A percentile compares a stretch with the other conserved stretches of the same genome.
phyloP scores from a whole-genome alignment of 2,888 invertebrate species.

The Busseola fusca region DNA sequence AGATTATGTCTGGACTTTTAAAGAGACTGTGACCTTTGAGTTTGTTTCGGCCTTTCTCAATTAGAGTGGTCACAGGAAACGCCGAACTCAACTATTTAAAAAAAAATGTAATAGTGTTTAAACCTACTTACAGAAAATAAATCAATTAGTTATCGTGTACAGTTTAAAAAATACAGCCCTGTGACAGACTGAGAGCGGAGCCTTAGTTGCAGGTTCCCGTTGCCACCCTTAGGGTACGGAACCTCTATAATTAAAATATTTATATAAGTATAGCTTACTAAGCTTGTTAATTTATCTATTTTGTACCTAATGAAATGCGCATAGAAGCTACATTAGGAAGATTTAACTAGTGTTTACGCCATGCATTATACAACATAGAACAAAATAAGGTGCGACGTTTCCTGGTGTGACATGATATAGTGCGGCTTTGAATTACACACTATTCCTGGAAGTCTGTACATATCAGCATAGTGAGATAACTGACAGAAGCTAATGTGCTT shows the following conservation, averaged over 20 bases:
- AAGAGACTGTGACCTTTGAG: too few relatives aligned
- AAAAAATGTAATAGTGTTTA: too few relatives aligned
- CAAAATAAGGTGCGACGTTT: conserved; percentile 55
- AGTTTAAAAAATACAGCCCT: neutral
- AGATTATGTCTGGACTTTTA: too few relatives aligned
- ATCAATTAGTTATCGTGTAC: neutral
- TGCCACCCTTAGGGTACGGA: neutral
- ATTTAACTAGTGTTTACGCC: conserved; percentile 35
- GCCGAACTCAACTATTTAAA: too few relatives aligned
- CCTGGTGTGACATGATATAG: conserved; percentile 58
- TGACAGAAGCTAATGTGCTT: conserved; percentile 54
- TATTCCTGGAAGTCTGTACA: conserved; percentile 59
- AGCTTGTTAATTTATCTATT: neutral
- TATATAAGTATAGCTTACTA: neutral
- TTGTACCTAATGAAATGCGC: conserved; percentile 8
- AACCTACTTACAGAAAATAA: too few relatives aligned
- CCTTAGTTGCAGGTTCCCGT: neutral
- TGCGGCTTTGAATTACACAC: conserved; percentile 61
- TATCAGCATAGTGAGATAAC: conserved; percentile 50
- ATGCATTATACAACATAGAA: conserved; percentile 32
- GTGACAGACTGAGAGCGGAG: neutral
- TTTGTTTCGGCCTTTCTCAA: too few relatives aligned
- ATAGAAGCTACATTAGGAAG: conserved; percentile 29
- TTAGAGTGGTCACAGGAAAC: too few relatives aligned
- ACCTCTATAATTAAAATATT: neutral